These are phyloP conservation scores for Macquaria ambigua DNA, from an alignment of 2,113 vertebrate genomes.

Conservation along the genomic window DNA sequence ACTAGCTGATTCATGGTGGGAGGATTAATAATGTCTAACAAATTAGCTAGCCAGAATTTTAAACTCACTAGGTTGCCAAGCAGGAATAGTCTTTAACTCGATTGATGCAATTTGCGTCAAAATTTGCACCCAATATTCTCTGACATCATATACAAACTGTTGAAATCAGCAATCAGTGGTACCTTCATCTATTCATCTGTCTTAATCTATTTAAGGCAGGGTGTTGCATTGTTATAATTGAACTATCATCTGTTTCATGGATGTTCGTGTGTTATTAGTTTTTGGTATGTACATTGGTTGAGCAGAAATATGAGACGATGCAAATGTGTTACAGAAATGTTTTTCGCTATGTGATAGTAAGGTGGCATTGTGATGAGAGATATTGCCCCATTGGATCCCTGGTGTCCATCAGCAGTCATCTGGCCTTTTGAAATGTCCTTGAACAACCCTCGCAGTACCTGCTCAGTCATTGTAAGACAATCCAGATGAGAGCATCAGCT, in stretches of 20 bases:
- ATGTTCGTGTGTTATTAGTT: neutral
- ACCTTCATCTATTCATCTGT: neutral
- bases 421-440: conserved; percentile 29
- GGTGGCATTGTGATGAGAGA: conserved; percentile 1
- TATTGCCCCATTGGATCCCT: neutral
- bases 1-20: neutral
- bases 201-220: neutral
- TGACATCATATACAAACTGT: neutral
- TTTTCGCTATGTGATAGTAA: neutral
- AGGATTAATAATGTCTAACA: neutral
- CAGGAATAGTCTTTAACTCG: neutral
- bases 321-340: neutral
- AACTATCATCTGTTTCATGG: neutral
- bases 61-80: neutral
- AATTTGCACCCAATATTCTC: neutral
- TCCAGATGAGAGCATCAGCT: conserved; percentile 29
- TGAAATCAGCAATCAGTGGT: neutral
- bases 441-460: conserved; percentile 24
- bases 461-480: conserved; percentile 22
- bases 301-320: neutral
- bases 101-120: neutral
- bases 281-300: neutral
- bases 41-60: neutral
- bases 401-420: conserved; percentile 4
- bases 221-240: neutral